Conservation (phyloP, 2,797 vertebrate species). For the Alca torda region DNA sequence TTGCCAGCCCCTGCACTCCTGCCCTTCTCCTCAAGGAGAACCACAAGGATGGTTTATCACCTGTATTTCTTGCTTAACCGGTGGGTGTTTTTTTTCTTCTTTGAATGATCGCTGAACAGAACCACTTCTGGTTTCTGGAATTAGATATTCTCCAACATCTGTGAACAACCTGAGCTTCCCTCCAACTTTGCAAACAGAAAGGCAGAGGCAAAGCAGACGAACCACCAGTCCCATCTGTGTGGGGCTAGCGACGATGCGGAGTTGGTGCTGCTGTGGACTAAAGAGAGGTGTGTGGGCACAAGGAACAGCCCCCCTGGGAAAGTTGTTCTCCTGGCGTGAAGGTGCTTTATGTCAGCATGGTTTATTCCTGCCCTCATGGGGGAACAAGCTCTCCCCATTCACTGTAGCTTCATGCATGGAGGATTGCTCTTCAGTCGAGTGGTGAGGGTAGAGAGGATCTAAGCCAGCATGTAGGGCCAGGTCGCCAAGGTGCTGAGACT, state of each 20-base stretch:
- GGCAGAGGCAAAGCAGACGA: not conserved
- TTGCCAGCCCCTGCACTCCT: not conserved
- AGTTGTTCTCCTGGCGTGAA: not conserved
- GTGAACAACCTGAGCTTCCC: not conserved
- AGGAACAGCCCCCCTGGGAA: not conserved
- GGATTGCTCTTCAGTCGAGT: not conserved
- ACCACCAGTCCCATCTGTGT: not conserved
- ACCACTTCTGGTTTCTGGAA: not conserved
- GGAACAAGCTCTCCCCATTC: not conserved
- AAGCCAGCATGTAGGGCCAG: not conserved
- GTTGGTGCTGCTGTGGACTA: not conserved
- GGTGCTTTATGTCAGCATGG: not conserved
- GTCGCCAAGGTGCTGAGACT: not conserved
- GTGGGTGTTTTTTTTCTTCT: not conserved
- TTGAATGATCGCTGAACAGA: not conserved
- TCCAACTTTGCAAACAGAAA: not conserved
- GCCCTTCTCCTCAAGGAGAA: not conserved
- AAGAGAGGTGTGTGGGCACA: not conserved
- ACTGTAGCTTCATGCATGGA: not conserved
- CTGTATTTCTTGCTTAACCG: not conserved
- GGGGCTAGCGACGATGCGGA: not conserved
- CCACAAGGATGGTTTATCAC: not conserved
- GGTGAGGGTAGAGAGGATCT: not conserved
- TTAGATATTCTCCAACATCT: not conserved
- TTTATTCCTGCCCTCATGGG: not conserved